These are phyloP conservation scores for Bubalus kerabau DNA, from an alignment of 2,113 vertebrate species.

Conservation along the genomic window DNA sequence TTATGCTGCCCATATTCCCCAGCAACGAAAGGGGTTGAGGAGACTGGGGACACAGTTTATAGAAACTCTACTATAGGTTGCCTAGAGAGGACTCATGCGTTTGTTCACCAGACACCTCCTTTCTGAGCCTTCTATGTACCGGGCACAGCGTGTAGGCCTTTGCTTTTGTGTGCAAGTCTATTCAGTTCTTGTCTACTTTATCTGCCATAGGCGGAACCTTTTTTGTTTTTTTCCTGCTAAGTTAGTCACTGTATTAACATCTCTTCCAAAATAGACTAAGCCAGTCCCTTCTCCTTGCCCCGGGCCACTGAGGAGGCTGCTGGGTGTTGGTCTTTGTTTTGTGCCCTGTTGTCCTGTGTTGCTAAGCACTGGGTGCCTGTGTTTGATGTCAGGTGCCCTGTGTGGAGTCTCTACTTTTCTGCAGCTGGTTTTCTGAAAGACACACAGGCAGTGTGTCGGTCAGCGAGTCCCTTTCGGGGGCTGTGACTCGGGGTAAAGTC, in stretches of 20 bases:
- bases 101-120: background rate
- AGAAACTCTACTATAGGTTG: background rate
- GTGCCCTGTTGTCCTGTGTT: conserved; percentile 53
- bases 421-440: background rate
- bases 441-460: accelerated
- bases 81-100: background rate
- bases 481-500: background rate
- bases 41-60: background rate
- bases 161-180: background rate
- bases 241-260: conserved; percentile 34
- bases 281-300: background rate
- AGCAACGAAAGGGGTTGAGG: background rate
- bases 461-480: background rate
- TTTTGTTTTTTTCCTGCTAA: background rate
- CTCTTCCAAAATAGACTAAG: conserved; percentile 50
- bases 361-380: conserved; percentile 39
- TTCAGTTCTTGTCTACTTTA: background rate
- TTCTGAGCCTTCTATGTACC: background rate
- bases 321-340: conserved; percentile 21
- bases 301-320: background rate
- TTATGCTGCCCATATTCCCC: background rate
- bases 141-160: background rate
- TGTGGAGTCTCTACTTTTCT: background rate
- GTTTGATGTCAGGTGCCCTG: background rate
- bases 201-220: background rate